phyloP scores from a whole-genome alignment of 2,797 vertebrate genomes.

The Hozukius guyotensis region DNA sequence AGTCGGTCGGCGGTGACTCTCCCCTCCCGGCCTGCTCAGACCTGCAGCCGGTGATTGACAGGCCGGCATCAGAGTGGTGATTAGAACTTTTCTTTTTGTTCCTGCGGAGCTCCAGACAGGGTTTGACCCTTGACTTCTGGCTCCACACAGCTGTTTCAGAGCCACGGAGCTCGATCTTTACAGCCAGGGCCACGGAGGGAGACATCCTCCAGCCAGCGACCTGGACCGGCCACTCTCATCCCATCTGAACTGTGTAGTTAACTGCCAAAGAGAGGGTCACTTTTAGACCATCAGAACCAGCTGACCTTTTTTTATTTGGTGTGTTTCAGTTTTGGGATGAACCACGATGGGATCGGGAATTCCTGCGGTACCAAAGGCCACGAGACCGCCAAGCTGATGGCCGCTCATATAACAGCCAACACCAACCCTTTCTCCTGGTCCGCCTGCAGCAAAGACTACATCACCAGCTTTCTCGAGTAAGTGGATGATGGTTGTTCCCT shows the following conservation, averaged over 20 bases:
- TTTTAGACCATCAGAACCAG: not conserved
- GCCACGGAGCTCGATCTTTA: slow-evolving; percentile 63
- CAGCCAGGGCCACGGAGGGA: slow-evolving; percentile 50
- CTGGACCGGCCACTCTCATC: slow-evolving; percentile 8
- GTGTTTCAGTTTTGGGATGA: slow-evolving; percentile 97
- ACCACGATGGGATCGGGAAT: slow-evolving; percentile 98
- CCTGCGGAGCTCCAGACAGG: slow-evolving; percentile 80
- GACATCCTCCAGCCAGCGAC: slow-evolving; percentile 32
- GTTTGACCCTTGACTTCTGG: slow-evolving; percentile 78
- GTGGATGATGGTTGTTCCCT: slow-evolving; percentile 77
- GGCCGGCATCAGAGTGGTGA: slow-evolving; percentile 79
- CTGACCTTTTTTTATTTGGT: slow-evolving; percentile 44
- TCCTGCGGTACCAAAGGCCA: slow-evolving; percentile 98
- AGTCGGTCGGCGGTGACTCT: slow-evolving; percentile 18
- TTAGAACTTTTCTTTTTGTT: slow-evolving; percentile 79
- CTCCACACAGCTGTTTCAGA: slow-evolving; percentile 84
- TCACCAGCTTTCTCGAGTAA: slow-evolving; percentile 99
- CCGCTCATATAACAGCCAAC: slow-evolving; percentile 98
- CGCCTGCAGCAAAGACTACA: slow-evolving; percentile 98
- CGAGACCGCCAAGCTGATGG: slow-evolving; percentile 98
- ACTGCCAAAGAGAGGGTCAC: not conserved
- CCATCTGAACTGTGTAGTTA: not conserved
- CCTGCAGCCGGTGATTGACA: slow-evolving; percentile 82
- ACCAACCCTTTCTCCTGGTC: slow-evolving; percentile 99
- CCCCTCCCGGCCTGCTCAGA: slow-evolving; percentile 69